A percentile compares a stretch with the other conserved stretches of the same genome.
Evolutionary conservation across 2,113 vertebrate species (phyloP).

Genomic region (Catagonus wagneri): DNA sequence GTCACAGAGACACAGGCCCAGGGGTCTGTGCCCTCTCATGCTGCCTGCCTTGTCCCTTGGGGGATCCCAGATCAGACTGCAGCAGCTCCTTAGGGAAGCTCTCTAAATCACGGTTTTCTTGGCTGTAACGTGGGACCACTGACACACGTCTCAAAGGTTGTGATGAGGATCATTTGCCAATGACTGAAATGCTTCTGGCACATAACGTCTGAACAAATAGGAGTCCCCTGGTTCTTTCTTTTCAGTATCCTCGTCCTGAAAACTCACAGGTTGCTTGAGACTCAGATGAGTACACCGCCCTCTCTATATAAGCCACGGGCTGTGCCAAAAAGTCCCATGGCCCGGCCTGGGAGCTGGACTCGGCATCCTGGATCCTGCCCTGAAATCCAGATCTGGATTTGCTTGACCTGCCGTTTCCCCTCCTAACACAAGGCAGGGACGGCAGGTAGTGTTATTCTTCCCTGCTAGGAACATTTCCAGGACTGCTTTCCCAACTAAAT

Average conservation of each 20-base stretch:
- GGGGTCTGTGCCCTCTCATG: not conserved
- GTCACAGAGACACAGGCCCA: not conserved
- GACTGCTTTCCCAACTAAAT: not conserved
- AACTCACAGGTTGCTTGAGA: not conserved
- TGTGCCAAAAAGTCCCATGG: accelerated
- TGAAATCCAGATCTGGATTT: not conserved
- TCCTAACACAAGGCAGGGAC: not conserved
- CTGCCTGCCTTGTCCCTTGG: not conserved
- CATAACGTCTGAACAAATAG: not conserved
- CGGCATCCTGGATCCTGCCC: not conserved
- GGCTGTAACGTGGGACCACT: not conserved
- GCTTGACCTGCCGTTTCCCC: accelerated
- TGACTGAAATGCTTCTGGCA: not conserved
- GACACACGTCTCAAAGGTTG: not conserved
- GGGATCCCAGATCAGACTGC: not conserved
- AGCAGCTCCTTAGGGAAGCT: not conserved
- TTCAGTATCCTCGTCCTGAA: not conserved
- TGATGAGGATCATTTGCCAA: not conserved
- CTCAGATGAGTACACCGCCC: not conserved
- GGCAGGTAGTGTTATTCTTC: not conserved
- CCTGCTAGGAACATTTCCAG: conserved; percentile 40
- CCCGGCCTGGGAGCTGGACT: not conserved
- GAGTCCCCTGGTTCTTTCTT: not conserved
- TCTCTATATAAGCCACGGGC: not conserved
- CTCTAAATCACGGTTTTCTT: not conserved